A percentile compares a stretch with the other conserved stretches of the same genome.
These are phyloP conservation scores for Melanotaenia boesemani DNA, from an alignment of 2,797 vertebrate genomes.

Conservation along the genomic window DNA sequence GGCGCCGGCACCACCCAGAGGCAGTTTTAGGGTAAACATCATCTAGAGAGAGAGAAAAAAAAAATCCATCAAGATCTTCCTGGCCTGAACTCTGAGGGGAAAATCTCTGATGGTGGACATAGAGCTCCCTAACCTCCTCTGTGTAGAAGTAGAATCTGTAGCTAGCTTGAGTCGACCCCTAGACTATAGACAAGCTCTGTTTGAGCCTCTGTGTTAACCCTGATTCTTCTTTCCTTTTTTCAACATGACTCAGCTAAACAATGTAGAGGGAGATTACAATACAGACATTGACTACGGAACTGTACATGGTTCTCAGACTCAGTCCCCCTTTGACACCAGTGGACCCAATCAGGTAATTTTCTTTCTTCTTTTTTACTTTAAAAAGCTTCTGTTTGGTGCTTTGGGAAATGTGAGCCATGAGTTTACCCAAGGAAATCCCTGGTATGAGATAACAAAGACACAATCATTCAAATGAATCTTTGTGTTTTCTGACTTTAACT, in stretches of 20 bases:
- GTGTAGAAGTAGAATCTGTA: conserved; percentile 80
- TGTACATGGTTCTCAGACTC: conserved; percentile 88
- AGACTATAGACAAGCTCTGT: conserved; percentile 70
- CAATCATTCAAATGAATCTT: conserved; percentile 57
- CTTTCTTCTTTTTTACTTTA: conserved; percentile 50
- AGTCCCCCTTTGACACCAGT: conserved; percentile 84
- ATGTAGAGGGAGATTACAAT: conserved; percentile 92
- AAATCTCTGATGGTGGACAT: conserved; percentile 93
- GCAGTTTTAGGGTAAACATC: conserved; percentile 93
- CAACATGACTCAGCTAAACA: conserved; percentile 88
- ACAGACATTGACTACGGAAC: conserved; percentile 91
- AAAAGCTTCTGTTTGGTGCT: conserved; percentile 37
- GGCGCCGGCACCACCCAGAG: conserved; percentile 86
- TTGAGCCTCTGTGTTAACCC: conserved; percentile 76
- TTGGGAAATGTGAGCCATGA: conserved; percentile 56
- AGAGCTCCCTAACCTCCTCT: conserved; percentile 80
- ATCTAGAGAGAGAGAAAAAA: conserved; percentile 59
- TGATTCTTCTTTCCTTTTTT: conserved; percentile 83
- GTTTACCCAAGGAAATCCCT: conserved; percentile 63
- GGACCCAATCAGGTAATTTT: conserved; percentile 92
- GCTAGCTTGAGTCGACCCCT: conserved; percentile 75
- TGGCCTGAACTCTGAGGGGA: conserved; percentile 78
- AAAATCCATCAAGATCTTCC: conserved; percentile 93
- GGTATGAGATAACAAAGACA: conserved; percentile 77
- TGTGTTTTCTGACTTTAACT: conserved; percentile 65